Base-by-base conservation (phyloP, 2,113 vertebrate genomes). In the Xiphophorus maculatus region DNA sequence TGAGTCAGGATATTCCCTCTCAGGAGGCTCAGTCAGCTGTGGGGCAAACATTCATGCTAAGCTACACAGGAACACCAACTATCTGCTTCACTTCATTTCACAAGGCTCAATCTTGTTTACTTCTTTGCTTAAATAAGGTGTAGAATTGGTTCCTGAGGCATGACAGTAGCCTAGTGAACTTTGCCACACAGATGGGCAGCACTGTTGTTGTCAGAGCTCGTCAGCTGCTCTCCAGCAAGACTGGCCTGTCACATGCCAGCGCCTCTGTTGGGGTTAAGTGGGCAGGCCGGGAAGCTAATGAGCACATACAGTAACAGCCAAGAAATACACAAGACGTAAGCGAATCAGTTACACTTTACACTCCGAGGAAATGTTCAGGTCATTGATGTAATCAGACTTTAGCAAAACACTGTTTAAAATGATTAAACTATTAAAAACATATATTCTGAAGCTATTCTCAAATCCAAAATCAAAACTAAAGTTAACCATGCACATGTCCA, bases 71-170 rank as follows among this genome's bases (percentile, higher is more conserved):
- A 48, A 17, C 5, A 48, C 44, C 17, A 48, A 69, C 35, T 58
- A 69, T 83, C 64, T 84, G 85, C 85, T 88, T 77, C 63, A 83
- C 83, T 91, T 88, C 77, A 80, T 82, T 68, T 58, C 58, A 58
- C 63, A 25, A 14, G 19, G 42, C 42, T 84, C 72, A 61, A 76
- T 72, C 83, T 88, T 63, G 78, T 74, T 35, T 73, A 82, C 68
- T 85, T 67, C 12, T 33, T 33, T 2, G 0, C 80, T 82, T 90
- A 83, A 89, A 90, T 76, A 87, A 89, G 85, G 86, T 82, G 71
- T 63, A 72, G 75, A 88, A 89, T 83, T 71, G 69, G 68, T 73
- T 83, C 65, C 37, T 84, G 79, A 72, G 82, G 87, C 71, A 25
- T 76, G 68, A 77, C 48, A 35, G 40, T 40, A 73, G 73, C 89